A percentile compares a stretch with the other conserved stretches of the same genome.
These are phyloP conservation scores for Peromyscus attwateri DNA, from an alignment of 2,797 vertebrate genomes.

Conservation along the genomic window DNA sequence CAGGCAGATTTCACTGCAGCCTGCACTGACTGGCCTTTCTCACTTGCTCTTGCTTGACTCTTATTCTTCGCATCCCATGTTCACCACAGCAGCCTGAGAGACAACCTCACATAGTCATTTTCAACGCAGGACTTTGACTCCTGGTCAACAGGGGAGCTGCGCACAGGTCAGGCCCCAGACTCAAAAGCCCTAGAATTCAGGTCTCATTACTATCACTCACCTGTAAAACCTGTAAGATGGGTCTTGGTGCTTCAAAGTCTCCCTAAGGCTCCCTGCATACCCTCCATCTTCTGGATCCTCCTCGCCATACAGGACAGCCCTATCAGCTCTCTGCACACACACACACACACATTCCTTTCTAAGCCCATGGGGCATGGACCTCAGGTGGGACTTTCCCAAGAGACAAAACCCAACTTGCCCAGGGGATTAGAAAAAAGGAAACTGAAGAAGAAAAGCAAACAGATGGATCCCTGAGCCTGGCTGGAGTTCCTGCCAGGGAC, in stretches of 20 bases:
- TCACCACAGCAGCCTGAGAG: background rate
- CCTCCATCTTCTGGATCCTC: background rate
- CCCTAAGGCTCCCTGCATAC: background rate
- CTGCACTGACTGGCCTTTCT: background rate
- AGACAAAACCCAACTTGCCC: background rate
- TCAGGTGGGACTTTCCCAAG: background rate
- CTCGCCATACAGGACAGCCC: background rate
- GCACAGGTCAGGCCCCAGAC: background rate
- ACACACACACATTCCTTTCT: background rate
- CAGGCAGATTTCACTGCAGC: background rate
- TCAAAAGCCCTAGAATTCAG: background rate
- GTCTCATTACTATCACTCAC: background rate
- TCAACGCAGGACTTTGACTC: background rate
- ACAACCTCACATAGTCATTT: background rate
- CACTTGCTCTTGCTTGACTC: background rate
- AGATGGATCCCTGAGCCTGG: background rate
- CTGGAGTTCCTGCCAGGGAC: background rate
- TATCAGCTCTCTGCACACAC: background rate
- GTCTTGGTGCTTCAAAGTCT: background rate
- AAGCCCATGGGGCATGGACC: background rate
- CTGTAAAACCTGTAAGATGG: background rate
- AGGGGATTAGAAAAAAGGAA: slow-evolving; percentile 3
- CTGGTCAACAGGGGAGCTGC: background rate
- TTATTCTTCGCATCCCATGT: background rate
- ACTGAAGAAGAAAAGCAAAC: background rate